Evolutionary conservation across 2,888 invertebrate species (phyloP).

Genomic region (Tenthredo mesomela): DNA sequence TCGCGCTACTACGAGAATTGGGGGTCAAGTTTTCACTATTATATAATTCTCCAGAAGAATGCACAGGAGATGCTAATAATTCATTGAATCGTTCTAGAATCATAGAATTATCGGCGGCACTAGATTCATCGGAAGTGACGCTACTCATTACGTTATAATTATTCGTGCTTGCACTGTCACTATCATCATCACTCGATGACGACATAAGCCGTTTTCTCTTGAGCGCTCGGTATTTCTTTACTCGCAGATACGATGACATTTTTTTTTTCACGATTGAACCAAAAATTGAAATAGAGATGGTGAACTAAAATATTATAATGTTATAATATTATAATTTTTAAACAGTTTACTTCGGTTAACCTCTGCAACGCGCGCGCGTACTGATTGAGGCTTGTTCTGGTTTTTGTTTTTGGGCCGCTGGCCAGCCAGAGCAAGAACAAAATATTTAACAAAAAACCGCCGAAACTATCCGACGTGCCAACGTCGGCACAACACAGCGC

Average conservation of each 20-base stretch:
- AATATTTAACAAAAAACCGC: too few species aligned
- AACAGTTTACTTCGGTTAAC: too few species aligned
- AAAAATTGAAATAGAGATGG: not conserved
- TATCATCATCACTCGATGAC: not conserved
- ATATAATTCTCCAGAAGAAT: too few species aligned
- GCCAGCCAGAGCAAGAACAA: too few species aligned
- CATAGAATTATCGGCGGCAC: not conserved
- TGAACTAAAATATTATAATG: too few species aligned
- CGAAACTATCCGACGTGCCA: not conserved
- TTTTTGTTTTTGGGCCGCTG: not conserved
- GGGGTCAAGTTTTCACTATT: too few species aligned
- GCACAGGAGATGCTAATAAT: too few species aligned
- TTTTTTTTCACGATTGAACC: not conserved
- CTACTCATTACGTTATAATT: not conserved
- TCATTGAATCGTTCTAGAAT: too few species aligned
- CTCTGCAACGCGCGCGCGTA: too few species aligned
- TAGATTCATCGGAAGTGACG: not conserved
- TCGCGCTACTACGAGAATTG: not conserved
- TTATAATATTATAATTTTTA: too few species aligned
- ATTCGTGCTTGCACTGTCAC: not conserved
- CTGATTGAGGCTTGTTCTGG: too few species aligned
- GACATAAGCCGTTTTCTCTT: not conserved
- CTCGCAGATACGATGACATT: not conserved
- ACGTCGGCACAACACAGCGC: not conserved
- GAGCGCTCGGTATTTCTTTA: slow-evolving; percentile 3